phyloP scores from a whole-genome alignment of 2,888 invertebrate species.

The Catocala fraxini region DNA sequence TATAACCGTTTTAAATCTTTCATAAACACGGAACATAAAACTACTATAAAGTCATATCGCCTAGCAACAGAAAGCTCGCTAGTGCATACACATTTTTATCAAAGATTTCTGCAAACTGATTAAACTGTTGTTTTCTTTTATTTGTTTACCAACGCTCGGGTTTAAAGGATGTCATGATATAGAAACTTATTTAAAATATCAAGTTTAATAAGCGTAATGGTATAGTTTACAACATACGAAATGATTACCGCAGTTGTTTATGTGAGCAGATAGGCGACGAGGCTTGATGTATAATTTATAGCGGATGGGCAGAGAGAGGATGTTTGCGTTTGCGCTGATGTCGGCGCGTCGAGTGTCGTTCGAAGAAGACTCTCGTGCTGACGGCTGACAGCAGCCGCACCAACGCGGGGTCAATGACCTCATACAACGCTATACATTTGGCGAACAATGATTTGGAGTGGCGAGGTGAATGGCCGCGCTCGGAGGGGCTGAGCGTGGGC shows the following conservation, averaged over 20 bases:
- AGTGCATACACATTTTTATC: neutral
- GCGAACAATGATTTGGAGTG: slow-evolving; percentile 87
- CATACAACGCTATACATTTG: slow-evolving; percentile 83
- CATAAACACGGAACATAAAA: neutral
- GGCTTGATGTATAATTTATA: slow-evolving; percentile 43
- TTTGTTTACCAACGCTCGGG: neutral
- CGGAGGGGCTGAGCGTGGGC: slow-evolving; percentile 87
- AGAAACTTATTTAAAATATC: slow-evolving; percentile 10
- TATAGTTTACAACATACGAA: slow-evolving; percentile 19
- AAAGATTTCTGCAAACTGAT: slow-evolving; percentile 7
- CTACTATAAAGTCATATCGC: slow-evolving; percentile 1
- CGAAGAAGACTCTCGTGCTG: slow-evolving; percentile 74
- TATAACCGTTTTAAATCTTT: slow-evolving; percentile 6
- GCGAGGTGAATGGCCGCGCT: slow-evolving; percentile 85
- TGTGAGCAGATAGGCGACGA: slow-evolving; percentile 40
- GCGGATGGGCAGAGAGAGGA: slow-evolving; percentile 69
- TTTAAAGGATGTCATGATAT: slow-evolving; percentile 3
- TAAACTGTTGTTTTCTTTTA: slow-evolving; percentile 3
- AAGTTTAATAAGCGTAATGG: slow-evolving; percentile 1
- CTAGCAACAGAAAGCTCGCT: neutral
- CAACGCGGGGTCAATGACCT: slow-evolving; percentile 77
- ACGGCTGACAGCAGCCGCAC: slow-evolving; percentile 71
- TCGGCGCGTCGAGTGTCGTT: slow-evolving; percentile 80
- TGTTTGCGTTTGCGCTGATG: slow-evolving; percentile 74
- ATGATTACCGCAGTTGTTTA: slow-evolving; percentile 46